phyloP scores from a whole-genome alignment of 2,888 invertebrate genomes.

The Drosophila mimetica region DNA sequence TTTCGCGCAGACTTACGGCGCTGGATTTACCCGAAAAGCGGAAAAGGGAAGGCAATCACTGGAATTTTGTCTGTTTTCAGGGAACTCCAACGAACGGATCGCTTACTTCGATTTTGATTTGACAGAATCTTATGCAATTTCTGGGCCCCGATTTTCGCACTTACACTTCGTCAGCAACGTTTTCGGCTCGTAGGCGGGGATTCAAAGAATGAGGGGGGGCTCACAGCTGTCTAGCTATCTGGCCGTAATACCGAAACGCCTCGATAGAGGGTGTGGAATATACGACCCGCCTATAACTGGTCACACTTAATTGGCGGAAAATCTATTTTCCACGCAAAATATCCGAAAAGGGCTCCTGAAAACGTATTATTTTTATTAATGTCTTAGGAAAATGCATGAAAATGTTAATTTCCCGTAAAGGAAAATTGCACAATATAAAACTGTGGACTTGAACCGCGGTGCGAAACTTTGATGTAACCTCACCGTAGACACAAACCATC shows the following conservation, averaged over 20 bases:
- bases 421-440: neutral
- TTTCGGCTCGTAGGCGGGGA: slow-evolving; percentile 19
- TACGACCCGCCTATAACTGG: too few species aligned
- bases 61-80: slow-evolving; percentile 6
- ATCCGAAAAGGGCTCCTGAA: too few species aligned
- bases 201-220: slow-evolving; percentile 21
- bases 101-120: slow-evolving; percentile 4
- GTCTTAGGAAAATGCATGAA: too few species aligned
- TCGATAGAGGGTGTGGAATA: too few species aligned
- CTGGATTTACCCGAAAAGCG: neutral
- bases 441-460: neutral
- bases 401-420: neutral
- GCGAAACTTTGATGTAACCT: neutral
- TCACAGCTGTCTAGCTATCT: neutral
- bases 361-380: too few species aligned
- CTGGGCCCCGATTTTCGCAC: slow-evolving; percentile 20
- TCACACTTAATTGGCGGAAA: too few species aligned
- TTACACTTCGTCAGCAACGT: slow-evolving; percentile 41
- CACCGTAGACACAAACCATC: neutral
- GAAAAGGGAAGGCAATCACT: neutral
- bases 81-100: neutral
- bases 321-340: too few species aligned
- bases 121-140: slow-evolving; percentile 41
- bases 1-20: slow-evolving; percentile 14
- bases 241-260: neutral